Percentiles rank a stretch among this genome's conserved stretches.
phyloP scores from a whole-genome alignment of 2,888 invertebrate genomes.

The Endotricha flammealis region DNA sequence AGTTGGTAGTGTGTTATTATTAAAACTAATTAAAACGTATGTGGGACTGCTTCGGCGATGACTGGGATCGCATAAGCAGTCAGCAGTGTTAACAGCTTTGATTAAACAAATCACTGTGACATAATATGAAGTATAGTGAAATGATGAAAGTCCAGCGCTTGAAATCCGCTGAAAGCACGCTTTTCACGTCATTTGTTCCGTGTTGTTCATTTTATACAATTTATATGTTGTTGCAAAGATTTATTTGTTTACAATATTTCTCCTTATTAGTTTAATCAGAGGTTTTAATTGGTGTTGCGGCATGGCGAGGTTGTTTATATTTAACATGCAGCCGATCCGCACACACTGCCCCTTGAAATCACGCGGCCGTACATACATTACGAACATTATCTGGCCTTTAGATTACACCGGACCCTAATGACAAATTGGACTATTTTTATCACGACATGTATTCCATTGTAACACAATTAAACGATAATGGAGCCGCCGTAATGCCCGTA shows the following conservation, averaged over 20 bases:
- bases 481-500: constrained; percentile 2
- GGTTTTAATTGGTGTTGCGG: neutral
- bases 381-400: constrained; percentile 22
- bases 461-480: constrained; percentile 13
- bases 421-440: constrained; percentile 31
- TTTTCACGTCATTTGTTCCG: no score
- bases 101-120: no score
- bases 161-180: no score
- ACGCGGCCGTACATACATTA: constrained; percentile 20
- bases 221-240: no score
- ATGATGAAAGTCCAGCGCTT: no score
- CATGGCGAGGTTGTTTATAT: neutral
- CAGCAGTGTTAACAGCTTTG: no score
- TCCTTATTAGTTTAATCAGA: neutral
- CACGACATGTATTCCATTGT: constrained; percentile 12
- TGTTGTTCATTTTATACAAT: no score
- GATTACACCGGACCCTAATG: constrained; percentile 23
- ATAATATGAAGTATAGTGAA: no score
- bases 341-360: constrained; percentile 6
- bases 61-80: no score
- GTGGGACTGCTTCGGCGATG: no score
- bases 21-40: no score
- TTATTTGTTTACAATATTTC: neutral
- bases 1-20: no score
- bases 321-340: neutral